These are phyloP conservation scores for Oscheius sp. DNA, from an alignment of 2,888 invertebrate genomes.

Conservation along the genomic window DNA sequence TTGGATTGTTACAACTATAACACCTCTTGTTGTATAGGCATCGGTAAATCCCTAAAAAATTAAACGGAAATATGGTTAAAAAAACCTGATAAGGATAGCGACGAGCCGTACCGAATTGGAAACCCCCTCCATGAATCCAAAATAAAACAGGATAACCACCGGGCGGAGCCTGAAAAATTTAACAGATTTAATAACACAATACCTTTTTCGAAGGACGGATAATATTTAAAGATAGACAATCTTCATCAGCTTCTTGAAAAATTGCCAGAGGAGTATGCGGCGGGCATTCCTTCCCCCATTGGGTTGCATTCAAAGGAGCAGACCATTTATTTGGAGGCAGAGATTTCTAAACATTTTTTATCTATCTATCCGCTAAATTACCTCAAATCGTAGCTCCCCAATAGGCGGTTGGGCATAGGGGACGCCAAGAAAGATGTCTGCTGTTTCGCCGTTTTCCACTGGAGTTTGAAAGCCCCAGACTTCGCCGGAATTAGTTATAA, in stretches of 20 bases:
- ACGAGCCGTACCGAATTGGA: slow-evolving; percentile 19
- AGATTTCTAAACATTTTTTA: slow-evolving; percentile 6
- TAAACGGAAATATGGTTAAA: no score
- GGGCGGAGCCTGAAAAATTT: slow-evolving; percentile 1
- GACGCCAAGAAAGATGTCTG: slow-evolving; percentile 23
- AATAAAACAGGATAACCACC: slow-evolving; percentile 24
- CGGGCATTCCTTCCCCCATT: slow-evolving; percentile 19
- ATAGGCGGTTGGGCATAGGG: slow-evolving; percentile 33
- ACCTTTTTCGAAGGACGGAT: slow-evolving; percentile 29
- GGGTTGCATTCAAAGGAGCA: slow-evolving; percentile 4
- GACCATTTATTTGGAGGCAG: background rate
- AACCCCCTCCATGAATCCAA: slow-evolving; percentile 39
- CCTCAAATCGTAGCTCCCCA: slow-evolving; percentile 27
- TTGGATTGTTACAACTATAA: slow-evolving; percentile 58
- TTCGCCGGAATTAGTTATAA: slow-evolving; percentile 1
- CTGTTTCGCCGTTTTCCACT: background rate
- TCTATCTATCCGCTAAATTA: no score
- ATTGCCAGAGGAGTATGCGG: slow-evolving; percentile 18
- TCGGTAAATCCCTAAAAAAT: slow-evolving; percentile 41
- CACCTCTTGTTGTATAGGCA: slow-evolving; percentile 40
- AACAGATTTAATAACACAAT: background rate
- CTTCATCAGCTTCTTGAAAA: slow-evolving; percentile 10
- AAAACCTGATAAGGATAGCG: slow-evolving; percentile 25
- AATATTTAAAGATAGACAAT: slow-evolving; percentile 38
- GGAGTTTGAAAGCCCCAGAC: slow-evolving; percentile 7